Evolutionary conservation across 2,797 vertebrate genomes (phyloP), one percentile per base, ranked within the genome.

Genomic region (Neosilurus mollespiculum): DNA sequence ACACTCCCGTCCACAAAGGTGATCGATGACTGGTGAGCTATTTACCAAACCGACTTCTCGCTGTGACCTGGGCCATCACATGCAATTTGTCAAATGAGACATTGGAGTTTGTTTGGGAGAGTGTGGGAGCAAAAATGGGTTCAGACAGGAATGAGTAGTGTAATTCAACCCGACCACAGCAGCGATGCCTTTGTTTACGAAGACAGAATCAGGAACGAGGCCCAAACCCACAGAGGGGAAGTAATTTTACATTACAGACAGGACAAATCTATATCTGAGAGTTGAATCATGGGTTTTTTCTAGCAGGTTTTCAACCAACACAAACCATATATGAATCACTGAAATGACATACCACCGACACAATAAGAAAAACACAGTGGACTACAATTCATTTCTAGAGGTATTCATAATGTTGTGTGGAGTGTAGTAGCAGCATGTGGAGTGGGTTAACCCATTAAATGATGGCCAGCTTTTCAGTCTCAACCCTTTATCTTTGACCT

Each of bases 71-170:
- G 54, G 65, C 81, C 83, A 89, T 88, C 65, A 64, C 80, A 72
- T 77, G 81, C 66, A 54, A 81, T 89, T 87, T 88, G 85, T 87
- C 87, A 87, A 81, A 80, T 69, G 82, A 77, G 81, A 87, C 78
- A 79, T 16, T 73, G 80, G 83, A 73, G 65, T 85, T 83, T 87
- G 77, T 81, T 83, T 81, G 83, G 76, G 24, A 80, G 83, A 76
- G 83, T 82, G 83, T 70, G 73, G 83, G 76, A 84, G 81, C 71
- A 79, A 61, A 78, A 86, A 86, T 86, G 84, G 70, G 81, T 75
- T 62, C 54, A 73, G 84, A 83, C 84, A 86, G 81, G 81, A 86
- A 83, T 83, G 81, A 86, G 77, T 75, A 72, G 70, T 51, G 84
- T 80, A 86, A 86, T 86, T 86, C 84, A 86, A 86, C 83, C 81